Base-by-base conservation (phyloP, 1,140 invertebrate species). In the Bombus sylvicola region DNA sequence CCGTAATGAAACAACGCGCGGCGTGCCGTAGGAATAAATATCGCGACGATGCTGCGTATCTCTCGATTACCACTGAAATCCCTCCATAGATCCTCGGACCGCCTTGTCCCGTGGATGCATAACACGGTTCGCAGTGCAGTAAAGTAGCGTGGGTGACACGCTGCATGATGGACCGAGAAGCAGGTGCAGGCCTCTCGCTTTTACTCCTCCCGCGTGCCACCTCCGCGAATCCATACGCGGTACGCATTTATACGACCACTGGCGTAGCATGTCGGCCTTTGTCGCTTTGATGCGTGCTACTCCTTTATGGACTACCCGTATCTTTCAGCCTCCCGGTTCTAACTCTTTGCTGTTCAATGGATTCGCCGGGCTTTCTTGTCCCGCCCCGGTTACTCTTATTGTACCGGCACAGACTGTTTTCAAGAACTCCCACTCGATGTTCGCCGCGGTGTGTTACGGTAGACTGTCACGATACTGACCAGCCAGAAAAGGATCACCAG, bases 81-180 rank as follows among this genome's bases (percentile, higher is more conserved):
- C 92, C 92, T 91, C 92, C 94, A 93, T 94, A 93, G 94, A 94
- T 94, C 91, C 92, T 92, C 88, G 84, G 89, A 82, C 90, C 91
- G 91, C 81, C 92, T 94, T 92, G 94, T 94, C 91, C 91, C 92
- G 92, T 89, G 88, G 92, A 94, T 93, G 93, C 94, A 94, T 93
- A 94, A 95, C 94, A 94, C 92, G 93, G 92, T 94, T 94, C 92
- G 92, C 90, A 92, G 92, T 93, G 94, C 92, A 93, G 93, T 93
- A 94, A 95, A 94, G 93, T 94, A 94, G 93, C 94, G 94, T 95
- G 94, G 94, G 94, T 95, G 94, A 95, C 94, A 93, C 89, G 90
- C 81, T 82, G 91, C 91, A 93, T 95, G 94, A 95, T 94, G 93
- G 93, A 95, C 94, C 92, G 93, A 92, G 91, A 91, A 94, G 92